Conservation (phyloP, 1,140 invertebrate species). For the Temnothorax nylanderi region DNA sequence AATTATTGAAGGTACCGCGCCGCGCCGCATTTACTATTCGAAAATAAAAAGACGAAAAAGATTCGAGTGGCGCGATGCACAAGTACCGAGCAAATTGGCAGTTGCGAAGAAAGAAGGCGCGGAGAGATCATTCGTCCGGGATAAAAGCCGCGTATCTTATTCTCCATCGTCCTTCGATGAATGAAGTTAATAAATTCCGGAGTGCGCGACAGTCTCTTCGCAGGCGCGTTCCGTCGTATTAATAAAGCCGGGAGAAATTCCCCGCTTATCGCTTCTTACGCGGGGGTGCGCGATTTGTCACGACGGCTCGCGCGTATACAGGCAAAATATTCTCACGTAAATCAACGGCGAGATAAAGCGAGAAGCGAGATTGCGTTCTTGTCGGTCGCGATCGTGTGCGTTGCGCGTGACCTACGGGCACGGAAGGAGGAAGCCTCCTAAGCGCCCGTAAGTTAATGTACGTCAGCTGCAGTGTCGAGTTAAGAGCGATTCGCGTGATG, state of each 20-base stretch:
- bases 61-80: slow-evolving; percentile 17
- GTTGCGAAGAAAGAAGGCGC: not conserved
- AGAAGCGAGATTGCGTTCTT: slow-evolving; percentile 6
- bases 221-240: not conserved
- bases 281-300: not conserved
- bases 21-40: slow-evolving; percentile 15
- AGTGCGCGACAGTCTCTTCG: slow-evolving; percentile 9
- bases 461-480: slow-evolving; percentile 18
- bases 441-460: slow-evolving; percentile 15
- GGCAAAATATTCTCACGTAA: slow-evolving; percentile 23
- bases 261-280: slow-evolving; percentile 12
- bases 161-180: slow-evolving; percentile 33
- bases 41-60: slow-evolving; percentile 12
- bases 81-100: slow-evolving; percentile 64
- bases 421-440: slow-evolving; percentile 21
- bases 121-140: not conserved
- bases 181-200: slow-evolving; percentile 61
- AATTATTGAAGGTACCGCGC: not conserved
- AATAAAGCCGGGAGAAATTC: slow-evolving; percentile 24
- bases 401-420: not conserved
- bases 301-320: not conserved
- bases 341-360: not conserved
- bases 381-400: slow-evolving; percentile 4
- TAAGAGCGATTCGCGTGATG: slow-evolving; percentile 16
- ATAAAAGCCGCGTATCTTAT: slow-evolving; percentile 29